Evolutionary conservation across 1,140 invertebrate genomes (phyloP).

Genomic region (Drosophila lowei): DNA sequence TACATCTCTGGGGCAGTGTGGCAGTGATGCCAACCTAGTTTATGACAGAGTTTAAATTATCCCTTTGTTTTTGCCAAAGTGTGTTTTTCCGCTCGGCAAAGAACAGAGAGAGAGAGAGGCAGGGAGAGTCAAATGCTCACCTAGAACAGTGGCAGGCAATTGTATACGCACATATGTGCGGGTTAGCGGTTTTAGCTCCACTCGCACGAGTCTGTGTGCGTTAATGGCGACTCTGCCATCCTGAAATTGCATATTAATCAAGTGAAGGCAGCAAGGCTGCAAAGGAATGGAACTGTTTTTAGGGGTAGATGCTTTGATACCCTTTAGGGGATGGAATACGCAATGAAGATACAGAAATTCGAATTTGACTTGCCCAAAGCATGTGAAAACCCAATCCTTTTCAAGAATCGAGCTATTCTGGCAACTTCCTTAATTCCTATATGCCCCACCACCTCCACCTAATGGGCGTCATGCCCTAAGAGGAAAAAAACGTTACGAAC

Average conservation of each 20-base stretch:
- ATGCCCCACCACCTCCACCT: not conserved
- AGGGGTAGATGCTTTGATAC: slow-evolving; percentile 2
- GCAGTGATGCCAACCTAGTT: slow-evolving; percentile 73
- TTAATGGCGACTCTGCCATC: slow-evolving; percentile 67
- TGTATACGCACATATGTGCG: slow-evolving; percentile 26
- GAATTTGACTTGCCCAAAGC: too few species aligned
- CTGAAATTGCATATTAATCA: slow-evolving; percentile 80
- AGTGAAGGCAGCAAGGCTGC: slow-evolving; percentile 42
- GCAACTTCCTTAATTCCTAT: not conserved
- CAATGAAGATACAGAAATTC: not conserved
- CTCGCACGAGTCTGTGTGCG: slow-evolving; percentile 37
- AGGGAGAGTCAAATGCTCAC: too few species aligned
- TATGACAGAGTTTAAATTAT: slow-evolving; percentile 81
- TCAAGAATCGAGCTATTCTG: too few species aligned
- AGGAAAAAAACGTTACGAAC: slow-evolving; percentile 45
- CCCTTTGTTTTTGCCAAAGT: slow-evolving; percentile 74
- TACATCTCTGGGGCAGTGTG: slow-evolving; percentile 32
- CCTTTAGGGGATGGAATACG: not conserved
- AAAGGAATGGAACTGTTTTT: slow-evolving; percentile 13
- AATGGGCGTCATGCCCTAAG: not conserved
- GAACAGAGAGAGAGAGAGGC: slow-evolving; percentile 21
- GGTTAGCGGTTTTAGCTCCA: slow-evolving; percentile 40
- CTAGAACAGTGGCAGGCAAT: slow-evolving; percentile 10
- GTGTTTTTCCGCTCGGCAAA: slow-evolving; percentile 68
- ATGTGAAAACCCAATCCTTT: not conserved